These are phyloP conservation scores for Sogatella furcifera DNA, from an alignment of 1,140 invertebrate genomes.

Conservation along the genomic window DNA sequence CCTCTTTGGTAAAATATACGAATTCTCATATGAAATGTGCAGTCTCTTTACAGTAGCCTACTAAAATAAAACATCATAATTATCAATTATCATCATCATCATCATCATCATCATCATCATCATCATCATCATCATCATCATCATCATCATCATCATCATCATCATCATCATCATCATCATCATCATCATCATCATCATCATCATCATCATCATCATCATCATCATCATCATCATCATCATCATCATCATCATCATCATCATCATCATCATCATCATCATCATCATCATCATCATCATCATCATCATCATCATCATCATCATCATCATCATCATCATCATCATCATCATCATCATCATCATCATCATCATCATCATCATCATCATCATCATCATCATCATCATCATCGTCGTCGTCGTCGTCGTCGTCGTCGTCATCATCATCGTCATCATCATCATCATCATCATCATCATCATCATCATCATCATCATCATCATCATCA, in stretches of 20 bases:
- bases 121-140: neutral
- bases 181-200: neutral
- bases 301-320: conserved; percentile 9
- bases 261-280: conserved; percentile 10
- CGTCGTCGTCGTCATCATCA: too few species aligned
- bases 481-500: too few species aligned
- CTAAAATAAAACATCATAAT: too few species aligned
- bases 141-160: neutral
- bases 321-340: conserved; percentile 10
- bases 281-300: conserved; percentile 11
- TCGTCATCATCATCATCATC: too few species aligned
- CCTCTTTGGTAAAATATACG: too few species aligned
- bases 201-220: neutral
- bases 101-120: neutral
- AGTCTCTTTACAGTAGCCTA: too few species aligned
- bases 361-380: conserved; percentile 11
- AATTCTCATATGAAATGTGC: too few species aligned
- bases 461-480: too few species aligned
- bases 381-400: conserved; percentile 13
- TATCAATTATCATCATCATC: neutral
- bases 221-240: neutral
- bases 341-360: conserved; percentile 9
- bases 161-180: neutral
- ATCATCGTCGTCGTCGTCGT: conserved; percentile 3
- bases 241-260: conserved; percentile 9